phyloP scores from a whole-genome alignment of 2,113 vertebrate species.

The Campylorhamphus procurvoides region DNA sequence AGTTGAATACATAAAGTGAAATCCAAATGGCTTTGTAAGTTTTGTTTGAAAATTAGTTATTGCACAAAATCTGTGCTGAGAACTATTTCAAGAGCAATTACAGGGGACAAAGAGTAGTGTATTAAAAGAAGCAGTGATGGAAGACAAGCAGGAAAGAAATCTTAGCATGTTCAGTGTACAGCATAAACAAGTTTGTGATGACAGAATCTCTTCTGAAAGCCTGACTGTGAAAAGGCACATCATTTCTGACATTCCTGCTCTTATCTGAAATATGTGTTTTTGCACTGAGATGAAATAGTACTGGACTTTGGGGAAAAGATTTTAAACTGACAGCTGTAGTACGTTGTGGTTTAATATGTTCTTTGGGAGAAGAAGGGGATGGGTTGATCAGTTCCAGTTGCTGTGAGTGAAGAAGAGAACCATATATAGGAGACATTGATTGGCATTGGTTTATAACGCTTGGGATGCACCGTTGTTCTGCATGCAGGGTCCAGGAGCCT shows the following conservation, averaged over 20 bases:
- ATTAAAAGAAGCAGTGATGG: neutral
- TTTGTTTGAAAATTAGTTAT: neutral
- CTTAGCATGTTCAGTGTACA: neutral
- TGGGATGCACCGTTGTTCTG: neutral
- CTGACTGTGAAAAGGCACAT: neutral
- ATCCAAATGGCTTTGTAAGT: neutral
- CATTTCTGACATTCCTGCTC: neutral
- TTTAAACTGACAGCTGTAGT: neutral
- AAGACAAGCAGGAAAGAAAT: neutral
- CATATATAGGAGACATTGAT: neutral
- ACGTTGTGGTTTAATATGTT: neutral
- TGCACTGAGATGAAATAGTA: neutral
- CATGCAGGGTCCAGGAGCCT: rapidly evolving
- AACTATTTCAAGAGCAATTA: neutral
- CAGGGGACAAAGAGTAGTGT: neutral
- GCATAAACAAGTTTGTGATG: neutral
- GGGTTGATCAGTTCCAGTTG: neutral
- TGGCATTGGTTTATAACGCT: neutral
- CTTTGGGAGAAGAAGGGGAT: neutral
- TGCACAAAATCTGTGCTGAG: neutral
- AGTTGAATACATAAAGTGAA: neutral
- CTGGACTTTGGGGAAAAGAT: neutral
- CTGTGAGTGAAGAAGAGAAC: neutral
- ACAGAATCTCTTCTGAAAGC: neutral
- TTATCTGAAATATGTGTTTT: neutral